Conservation (phyloP, 2,797 vertebrate species). For the Antrozous pallidus region DNA sequence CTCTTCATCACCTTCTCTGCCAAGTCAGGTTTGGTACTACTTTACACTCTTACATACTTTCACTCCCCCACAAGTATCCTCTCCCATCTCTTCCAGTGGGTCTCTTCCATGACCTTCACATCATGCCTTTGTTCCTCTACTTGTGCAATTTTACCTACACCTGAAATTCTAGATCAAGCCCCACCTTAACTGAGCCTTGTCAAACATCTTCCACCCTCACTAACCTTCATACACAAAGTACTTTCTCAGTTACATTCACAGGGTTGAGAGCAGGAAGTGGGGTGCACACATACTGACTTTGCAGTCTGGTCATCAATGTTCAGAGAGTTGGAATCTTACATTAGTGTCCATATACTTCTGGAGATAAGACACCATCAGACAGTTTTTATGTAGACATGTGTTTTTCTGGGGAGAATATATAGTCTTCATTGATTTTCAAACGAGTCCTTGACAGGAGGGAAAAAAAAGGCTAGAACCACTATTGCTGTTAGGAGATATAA, state of each 20-base stretch:
- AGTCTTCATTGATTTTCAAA: conserved; percentile 4
- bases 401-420: neutral
- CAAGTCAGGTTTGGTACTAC: neutral
- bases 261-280: neutral
- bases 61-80: neutral
- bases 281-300: neutral
- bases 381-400: neutral
- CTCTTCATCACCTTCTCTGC: neutral
- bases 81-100: neutral
- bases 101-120: neutral
- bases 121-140: neutral
- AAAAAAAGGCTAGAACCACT: neutral
- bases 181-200: neutral
- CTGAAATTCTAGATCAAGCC: neutral
- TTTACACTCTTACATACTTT: neutral
- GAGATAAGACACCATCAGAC: neutral
- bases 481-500: neutral
- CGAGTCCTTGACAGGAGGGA: neutral
- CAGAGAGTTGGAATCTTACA: neutral
- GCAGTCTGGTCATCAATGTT: neutral
- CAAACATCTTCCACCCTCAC: neutral
- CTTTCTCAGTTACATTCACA: neutral
- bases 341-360: neutral
- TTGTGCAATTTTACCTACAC: neutral
- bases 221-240: neutral